These are phyloP conservation scores for Propithecus perrieri DNA, from an alignment of 2,797 vertebrate species.

Conservation along the genomic window DNA sequence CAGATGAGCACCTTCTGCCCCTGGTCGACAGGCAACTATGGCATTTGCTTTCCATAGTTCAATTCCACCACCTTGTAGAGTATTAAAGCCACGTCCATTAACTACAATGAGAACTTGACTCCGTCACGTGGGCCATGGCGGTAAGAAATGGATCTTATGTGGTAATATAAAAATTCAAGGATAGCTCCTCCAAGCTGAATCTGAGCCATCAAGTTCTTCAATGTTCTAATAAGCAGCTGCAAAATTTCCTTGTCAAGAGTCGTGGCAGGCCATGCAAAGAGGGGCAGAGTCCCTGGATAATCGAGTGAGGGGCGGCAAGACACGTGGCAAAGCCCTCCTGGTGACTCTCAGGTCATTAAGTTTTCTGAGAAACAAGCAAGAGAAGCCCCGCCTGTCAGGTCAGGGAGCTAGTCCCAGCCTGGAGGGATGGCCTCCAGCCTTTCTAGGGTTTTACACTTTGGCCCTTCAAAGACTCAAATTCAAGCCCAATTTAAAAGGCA, in stretches of 20 bases:
- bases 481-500: too few relatives aligned
- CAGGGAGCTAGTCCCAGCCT: too few relatives aligned
- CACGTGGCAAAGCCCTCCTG: background rate
- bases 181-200: background rate
- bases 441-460: accelerated
- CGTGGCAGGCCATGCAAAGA: accelerated
- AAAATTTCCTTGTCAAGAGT: background rate
- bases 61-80: background rate
- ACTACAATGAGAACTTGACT: background rate
- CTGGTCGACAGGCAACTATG: background rate
- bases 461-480: background rate
- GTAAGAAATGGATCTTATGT: background rate
- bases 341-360: background rate
- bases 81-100: background rate
- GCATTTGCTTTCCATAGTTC: background rate
- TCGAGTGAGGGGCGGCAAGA: background rate
- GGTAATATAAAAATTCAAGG: background rate
- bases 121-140: background rate
- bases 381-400: background rate
- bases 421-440: background rate
- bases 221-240: background rate
- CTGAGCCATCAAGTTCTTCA: background rate
- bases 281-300: background rate
- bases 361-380: background rate
- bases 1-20: background rate